A percentile compares a stretch with the other conserved stretches of the same genome.
phyloP scores from a whole-genome alignment of 2,888 invertebrate species.

The Bugulina stolonifera region DNA sequence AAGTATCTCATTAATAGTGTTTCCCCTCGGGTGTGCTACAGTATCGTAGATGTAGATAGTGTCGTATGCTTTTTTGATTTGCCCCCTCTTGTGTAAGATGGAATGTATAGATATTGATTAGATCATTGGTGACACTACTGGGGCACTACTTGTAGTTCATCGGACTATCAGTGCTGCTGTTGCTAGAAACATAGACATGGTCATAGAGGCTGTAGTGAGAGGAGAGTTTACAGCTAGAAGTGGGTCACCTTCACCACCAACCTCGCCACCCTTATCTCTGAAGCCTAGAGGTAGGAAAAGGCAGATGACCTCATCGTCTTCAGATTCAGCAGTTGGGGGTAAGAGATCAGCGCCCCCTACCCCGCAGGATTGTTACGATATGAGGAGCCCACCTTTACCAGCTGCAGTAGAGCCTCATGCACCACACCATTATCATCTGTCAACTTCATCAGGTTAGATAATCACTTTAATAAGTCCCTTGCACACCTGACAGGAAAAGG shows the following conservation, averaged over 20 bases:
- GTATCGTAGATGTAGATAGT: too few species aligned
- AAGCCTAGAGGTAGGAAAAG: constrained; percentile 24
- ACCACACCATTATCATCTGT: neutral
- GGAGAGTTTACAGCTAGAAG: constrained; percentile 54
- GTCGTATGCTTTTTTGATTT: too few species aligned
- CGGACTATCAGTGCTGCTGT: neutral
- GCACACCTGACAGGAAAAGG: too few species aligned
- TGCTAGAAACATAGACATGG: constrained; percentile 68
- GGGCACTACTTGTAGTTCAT: neutral
- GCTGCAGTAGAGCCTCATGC: neutral
- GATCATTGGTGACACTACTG: too few species aligned
- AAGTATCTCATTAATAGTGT: too few species aligned
- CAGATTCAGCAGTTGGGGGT: neutral
- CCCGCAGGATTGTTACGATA: neutral
- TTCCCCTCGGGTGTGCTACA: too few species aligned
- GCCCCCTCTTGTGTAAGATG: too few species aligned
- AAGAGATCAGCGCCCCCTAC: neutral
- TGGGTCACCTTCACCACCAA: constrained; percentile 23
- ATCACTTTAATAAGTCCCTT: too few species aligned
- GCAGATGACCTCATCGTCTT: constrained; percentile 18
- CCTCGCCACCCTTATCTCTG: constrained; percentile 27
- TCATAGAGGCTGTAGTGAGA: constrained; percentile 81
- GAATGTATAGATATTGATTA: too few species aligned
- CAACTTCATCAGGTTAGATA: too few species aligned
- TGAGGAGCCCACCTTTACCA: constrained; percentile 1